These are phyloP conservation scores for Melikaiella ostensackeni DNA, from an alignment of 2,888 invertebrate genomes.

Conservation along the genomic window DNA sequence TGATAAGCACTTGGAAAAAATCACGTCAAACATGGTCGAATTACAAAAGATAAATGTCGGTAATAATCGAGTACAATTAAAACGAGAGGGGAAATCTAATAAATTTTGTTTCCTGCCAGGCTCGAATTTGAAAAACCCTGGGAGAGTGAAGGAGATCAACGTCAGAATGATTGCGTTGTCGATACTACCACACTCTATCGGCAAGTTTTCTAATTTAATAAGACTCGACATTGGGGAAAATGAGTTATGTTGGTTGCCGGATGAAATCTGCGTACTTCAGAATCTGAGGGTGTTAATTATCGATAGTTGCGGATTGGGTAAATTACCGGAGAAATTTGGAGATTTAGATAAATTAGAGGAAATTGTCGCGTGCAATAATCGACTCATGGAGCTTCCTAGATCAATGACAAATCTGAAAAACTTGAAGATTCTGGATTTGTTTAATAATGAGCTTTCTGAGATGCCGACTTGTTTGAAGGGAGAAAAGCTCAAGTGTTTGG, in stretches of 20 bases:
- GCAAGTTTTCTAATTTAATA: constrained; percentile 44
- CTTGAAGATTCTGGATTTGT: constrained; percentile 44
- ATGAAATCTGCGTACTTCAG: constrained; percentile 48
- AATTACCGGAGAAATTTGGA: constrained; percentile 47
- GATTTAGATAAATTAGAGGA: constrained; percentile 45
- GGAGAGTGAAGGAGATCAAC: constrained; percentile 43
- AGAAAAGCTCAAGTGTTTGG: constrained; percentile 43
- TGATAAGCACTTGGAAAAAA: constrained; percentile 42
- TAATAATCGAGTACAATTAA: constrained; percentile 13
- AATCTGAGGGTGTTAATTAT: constrained; percentile 45
- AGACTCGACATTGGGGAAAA: constrained; percentile 47
- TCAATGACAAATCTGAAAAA: constrained; percentile 47
- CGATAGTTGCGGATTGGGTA: constrained; percentile 43
- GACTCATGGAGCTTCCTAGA: constrained; percentile 41
- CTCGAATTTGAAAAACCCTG: constrained; percentile 41
- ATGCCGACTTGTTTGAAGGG: constrained; percentile 41
- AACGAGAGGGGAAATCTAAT: background rate
- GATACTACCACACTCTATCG: constrained; percentile 39
- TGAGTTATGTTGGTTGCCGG: constrained; percentile 47
- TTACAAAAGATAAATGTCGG: constrained; percentile 47
- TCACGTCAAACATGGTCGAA: constrained; percentile 44
- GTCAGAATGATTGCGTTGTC: constrained; percentile 43
- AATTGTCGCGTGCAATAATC: constrained; percentile 42
- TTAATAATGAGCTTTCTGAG: constrained; percentile 46
- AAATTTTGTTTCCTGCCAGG: constrained; percentile 44